A percentile compares a stretch with the other conserved stretches of the same genome.
These are phyloP conservation scores for Sepiola atlantica DNA, from an alignment of 2,888 invertebrate genomes.

Conservation along the genomic window DNA sequence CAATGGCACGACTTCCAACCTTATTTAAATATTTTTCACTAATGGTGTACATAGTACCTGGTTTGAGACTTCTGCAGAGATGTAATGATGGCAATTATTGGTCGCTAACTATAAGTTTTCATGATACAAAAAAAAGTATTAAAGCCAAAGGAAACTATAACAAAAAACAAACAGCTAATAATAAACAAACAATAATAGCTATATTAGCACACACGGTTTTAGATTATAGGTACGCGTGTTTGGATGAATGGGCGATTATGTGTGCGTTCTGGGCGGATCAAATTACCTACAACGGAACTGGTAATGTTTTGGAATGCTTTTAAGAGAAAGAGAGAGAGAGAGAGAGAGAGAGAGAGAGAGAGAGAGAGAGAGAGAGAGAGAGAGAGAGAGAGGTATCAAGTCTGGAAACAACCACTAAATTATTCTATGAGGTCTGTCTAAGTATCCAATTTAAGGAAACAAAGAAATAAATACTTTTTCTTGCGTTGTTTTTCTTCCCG, in stretches of 20 bases:
- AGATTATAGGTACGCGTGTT: neutral
- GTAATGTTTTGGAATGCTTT: neutral
- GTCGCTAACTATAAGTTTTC: neutral
- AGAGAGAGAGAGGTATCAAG: neutral
- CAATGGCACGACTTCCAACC: neutral
- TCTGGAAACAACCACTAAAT: neutral
- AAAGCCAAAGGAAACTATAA: neutral
- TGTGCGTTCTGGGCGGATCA: neutral
- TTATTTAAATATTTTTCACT: neutral
- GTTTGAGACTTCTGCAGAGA: neutral
- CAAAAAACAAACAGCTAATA: too few relatives aligned
- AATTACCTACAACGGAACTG: neutral
- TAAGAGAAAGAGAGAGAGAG: neutral
- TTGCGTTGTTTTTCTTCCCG: neutral
- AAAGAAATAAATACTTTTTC: neutral
- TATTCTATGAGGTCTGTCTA: conserved; percentile 32
- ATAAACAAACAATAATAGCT: too few relatives aligned
- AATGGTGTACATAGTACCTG: neutral
- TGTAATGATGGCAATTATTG: neutral
- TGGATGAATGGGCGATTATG: neutral
- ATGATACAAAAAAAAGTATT: neutral
- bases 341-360: neutral
- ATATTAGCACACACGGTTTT: too few relatives aligned
- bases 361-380: neutral
- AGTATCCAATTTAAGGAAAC: neutral